Evolutionary conservation across 2,888 invertebrate genomes (phyloP).

Genomic region (Crioceris asparagi): DNA sequence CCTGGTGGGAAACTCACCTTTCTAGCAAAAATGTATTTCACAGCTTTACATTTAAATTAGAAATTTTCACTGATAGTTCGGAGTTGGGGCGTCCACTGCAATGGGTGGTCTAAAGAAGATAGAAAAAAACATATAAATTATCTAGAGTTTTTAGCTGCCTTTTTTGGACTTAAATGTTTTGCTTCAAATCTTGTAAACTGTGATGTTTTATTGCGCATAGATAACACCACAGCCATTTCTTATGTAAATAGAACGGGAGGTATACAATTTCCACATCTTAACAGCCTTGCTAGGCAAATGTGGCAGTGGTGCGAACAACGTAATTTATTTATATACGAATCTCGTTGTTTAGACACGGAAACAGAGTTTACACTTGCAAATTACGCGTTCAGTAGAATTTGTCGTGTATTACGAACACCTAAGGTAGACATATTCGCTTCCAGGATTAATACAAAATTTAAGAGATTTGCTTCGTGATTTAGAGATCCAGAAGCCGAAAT

Average conservation of each 20-base stretch:
- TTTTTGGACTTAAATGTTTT: constrained; percentile 2
- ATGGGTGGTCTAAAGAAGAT: not conserved
- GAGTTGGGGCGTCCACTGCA: constrained; percentile 2
- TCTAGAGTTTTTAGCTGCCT: constrained; percentile 6
- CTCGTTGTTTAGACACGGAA: constrained; percentile 1
- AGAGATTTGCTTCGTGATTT: constrained; percentile 5
- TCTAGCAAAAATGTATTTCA: constrained; percentile 2
- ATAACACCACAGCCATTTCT: constrained; percentile 4
- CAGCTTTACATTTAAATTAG: constrained; percentile 3
- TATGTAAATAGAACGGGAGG: constrained; percentile 5
- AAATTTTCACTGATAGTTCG: constrained; percentile 3
- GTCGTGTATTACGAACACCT: not conserved
- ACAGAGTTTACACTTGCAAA: constrained; percentile 7
- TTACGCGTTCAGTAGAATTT: not conserved
- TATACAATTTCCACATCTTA: not conserved
- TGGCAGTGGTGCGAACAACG: constrained; percentile 6
- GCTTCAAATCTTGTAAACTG: not conserved
- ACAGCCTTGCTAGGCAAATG: not conserved
- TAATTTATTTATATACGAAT: constrained; percentile 3
- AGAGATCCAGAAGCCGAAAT: constrained; percentile 6
- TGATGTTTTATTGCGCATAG: constrained; percentile 5
- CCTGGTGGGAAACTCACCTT: constrained; percentile 18
- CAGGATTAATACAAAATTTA: constrained; percentile 5
- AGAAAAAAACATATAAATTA: constrained; percentile 3
- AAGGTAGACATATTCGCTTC: constrained; percentile 6